Conservation (phyloP, 2,113 vertebrate genomes). For the Trichechus manatus region DNA sequence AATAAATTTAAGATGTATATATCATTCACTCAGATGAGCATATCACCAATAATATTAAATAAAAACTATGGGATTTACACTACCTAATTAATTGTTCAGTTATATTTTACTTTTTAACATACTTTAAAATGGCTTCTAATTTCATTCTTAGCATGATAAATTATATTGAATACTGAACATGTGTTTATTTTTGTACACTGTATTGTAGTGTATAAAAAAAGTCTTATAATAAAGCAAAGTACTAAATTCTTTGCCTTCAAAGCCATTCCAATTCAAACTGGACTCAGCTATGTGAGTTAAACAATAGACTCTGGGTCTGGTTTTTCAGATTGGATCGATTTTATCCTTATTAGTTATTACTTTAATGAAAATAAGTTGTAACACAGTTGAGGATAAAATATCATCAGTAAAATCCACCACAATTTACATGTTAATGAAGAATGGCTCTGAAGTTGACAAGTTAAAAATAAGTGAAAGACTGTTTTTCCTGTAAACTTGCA, state of each 20-base stretch:
- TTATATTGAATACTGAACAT: neutral
- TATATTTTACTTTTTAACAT: slow-evolving; percentile 36
- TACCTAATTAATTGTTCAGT: neutral
- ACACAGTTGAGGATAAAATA: neutral
- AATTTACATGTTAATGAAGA: neutral
- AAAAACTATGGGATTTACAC: neutral
- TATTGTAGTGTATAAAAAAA: neutral
- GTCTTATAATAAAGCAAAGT: neutral
- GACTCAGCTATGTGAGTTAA: slow-evolving; percentile 5
- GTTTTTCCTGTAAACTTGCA: neutral
- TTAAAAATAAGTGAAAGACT: neutral
- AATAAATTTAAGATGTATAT: neutral
- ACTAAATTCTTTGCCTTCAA: neutral
- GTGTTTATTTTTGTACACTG: slow-evolving; percentile 2
- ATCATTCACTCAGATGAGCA: neutral
- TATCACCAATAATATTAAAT: slow-evolving; percentile 26
- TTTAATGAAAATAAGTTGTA: neutral
- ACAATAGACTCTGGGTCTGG: neutral
- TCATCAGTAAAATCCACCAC: neutral
- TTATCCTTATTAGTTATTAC: neutral
- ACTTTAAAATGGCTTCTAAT: neutral
- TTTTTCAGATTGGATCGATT: neutral
- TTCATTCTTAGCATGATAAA: neutral
- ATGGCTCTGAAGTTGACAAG: neutral
- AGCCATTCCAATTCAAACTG: neutral